Conservation (phyloP, 35 echinoderm and acorn worm species). For the Apostichopus californicus region DNA sequence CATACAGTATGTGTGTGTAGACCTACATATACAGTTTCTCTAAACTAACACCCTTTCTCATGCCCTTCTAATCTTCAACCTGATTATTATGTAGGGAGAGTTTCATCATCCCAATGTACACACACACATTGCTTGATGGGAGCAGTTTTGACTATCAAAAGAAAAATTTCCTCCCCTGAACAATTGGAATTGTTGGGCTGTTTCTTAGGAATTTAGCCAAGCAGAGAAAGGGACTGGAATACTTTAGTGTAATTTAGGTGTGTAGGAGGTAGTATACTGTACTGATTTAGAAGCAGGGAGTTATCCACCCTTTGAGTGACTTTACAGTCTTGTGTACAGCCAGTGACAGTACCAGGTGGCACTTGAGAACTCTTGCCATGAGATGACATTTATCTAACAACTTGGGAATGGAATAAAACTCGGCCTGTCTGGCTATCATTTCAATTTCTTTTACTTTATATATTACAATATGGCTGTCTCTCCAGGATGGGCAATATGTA, state of each 20-base stretch:
- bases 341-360: background rate
- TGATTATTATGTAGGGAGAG: background rate
- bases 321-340: background rate
- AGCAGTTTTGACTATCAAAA: slow-evolving; percentile 32
- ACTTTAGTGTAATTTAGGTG: background rate
- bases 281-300: background rate
- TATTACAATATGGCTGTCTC: background rate
- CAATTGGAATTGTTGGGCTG: background rate
- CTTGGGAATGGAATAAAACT: background rate
- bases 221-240: background rate
- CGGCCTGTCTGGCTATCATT: background rate
- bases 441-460: background rate
- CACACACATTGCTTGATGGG: background rate
- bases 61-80: background rate
- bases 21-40: background rate
- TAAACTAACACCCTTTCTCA: background rate
- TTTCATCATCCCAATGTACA: background rate
- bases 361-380: background rate
- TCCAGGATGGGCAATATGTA: background rate
- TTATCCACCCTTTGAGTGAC: background rate
- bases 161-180: background rate
- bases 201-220: slow-evolving; percentile 20
- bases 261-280: background rate
- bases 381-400: background rate
- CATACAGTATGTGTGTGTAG: background rate